phyloP scores from a whole-genome alignment of 2,113 vertebrate species.

The Hippocampus guttulatus region DNA sequence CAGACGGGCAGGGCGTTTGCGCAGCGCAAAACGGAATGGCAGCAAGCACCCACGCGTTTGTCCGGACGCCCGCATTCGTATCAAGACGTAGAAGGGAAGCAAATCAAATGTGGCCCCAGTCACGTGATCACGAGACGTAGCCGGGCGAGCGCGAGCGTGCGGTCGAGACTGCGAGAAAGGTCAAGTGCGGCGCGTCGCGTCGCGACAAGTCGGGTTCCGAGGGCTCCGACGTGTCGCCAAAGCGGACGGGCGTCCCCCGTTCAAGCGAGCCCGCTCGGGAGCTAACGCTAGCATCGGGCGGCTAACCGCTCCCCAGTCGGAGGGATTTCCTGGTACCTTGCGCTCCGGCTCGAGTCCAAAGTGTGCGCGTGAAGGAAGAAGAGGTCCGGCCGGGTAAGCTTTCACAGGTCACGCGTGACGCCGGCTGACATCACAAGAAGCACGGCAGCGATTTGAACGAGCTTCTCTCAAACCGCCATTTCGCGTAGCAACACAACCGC shows the following conservation, averaged over 20 bases:
- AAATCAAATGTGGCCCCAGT: neutral
- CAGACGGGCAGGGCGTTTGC: no score
- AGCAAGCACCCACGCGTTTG: neutral
- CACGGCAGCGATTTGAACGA: constrained; percentile 27
- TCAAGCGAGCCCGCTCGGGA: neutral
- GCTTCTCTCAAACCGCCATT: constrained; percentile 69
- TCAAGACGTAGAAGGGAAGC: neutral
- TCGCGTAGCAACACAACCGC: constrained; percentile 66
- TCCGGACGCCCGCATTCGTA: neutral
- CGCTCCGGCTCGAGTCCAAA: constrained; percentile 4
- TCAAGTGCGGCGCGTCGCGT: neutral
- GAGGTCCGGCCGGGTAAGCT: neutral
- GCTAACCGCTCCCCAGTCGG: neutral
- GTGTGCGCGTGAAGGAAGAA: neutral
- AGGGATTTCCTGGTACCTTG: constrained; percentile 34
- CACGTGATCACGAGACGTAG: no score
- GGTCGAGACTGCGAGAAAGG: neutral
- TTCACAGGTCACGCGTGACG: neutral
- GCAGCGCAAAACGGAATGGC: neutral
- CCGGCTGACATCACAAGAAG: neutral
- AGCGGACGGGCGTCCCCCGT: neutral
- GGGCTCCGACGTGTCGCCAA: neutral
- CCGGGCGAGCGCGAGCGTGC: no score
- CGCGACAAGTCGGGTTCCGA: neutral
- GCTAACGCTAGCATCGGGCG: constrained; percentile 4